These are phyloP conservation scores for Drosophila formosana DNA, from an alignment of 2,888 invertebrate genomes.

Conservation along the genomic window DNA sequence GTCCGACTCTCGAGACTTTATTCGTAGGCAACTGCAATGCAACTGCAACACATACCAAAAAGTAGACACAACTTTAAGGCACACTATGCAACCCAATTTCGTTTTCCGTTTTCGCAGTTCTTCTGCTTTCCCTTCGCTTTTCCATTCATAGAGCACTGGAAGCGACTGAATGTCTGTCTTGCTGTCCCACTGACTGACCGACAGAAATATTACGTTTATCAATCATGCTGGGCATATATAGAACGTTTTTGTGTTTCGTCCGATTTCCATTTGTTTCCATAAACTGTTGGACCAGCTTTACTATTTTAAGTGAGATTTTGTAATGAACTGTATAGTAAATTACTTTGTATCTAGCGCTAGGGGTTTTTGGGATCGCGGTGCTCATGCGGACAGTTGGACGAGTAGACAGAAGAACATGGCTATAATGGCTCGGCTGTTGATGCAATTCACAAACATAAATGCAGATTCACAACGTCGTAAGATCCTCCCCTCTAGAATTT, in stretches of 20 bases:
- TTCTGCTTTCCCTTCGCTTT: too few species aligned
- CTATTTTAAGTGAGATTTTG: too few species aligned
- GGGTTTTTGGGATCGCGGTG: not conserved
- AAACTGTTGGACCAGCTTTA: too few species aligned
- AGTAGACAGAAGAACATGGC: not conserved
- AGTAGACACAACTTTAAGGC: conserved; percentile 8
- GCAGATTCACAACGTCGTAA: not conserved
- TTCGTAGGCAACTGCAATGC: conserved; percentile 40
- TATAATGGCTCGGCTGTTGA: too few species aligned
- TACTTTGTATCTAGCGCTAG: not conserved
- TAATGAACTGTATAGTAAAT: too few species aligned
- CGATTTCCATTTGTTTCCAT: too few species aligned
- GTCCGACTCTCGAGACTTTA: conserved; percentile 50
- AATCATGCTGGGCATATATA: too few species aligned
- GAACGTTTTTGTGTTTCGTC: too few species aligned
- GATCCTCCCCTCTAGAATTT: conserved; percentile 1
- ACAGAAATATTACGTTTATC: not conserved
- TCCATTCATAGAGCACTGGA: not conserved
- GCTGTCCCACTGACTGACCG: conserved; percentile 8
- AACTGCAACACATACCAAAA: conserved; percentile 27
- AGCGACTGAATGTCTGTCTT: not conserved
- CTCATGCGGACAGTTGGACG: not conserved
- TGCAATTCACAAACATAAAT: not conserved
- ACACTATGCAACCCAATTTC: conserved; percentile 48
- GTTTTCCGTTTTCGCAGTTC: not conserved